Percentiles rank a stretch among this genome's conserved stretches.
Conservation (phyloP, 2,113 vertebrate genomes). For the Neogale vison region DNA sequence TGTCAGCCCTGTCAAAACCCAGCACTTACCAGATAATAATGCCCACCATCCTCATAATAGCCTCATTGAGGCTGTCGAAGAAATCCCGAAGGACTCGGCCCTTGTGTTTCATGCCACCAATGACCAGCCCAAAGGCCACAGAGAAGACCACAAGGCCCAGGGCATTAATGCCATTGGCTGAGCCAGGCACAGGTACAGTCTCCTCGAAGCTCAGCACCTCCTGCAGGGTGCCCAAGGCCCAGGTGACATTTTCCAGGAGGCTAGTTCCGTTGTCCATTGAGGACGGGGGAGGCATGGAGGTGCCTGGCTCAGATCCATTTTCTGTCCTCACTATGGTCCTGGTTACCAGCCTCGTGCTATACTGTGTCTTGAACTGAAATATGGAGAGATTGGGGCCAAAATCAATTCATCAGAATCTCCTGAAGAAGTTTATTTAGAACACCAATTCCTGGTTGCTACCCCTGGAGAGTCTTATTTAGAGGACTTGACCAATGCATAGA, state of each 20-base stretch:
- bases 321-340: constrained; percentile 81
- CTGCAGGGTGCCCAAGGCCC: constrained; percentile 84
- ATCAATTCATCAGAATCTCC: neutral
- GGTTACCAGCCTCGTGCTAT: constrained; percentile 86
- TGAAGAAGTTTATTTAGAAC: neutral
- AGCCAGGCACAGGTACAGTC: constrained; percentile 90
- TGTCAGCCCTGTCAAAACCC: neutral
- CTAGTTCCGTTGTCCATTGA: constrained; percentile 80
- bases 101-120: constrained; percentile 97
- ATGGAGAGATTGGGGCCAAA: constrained; percentile 52
- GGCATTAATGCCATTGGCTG: constrained; percentile 94
- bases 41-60: constrained; percentile 97
- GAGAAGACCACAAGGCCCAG: constrained; percentile 97
- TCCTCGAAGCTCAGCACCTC: constrained; percentile 92
- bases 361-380: constrained; percentile 95
- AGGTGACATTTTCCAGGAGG: constrained; percentile 86
- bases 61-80: constrained; percentile 97
- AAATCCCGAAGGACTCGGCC: constrained; percentile 94
- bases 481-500: neutral
- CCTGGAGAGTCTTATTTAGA: neutral
- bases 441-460: neutral
- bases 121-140: constrained; percentile 95
- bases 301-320: constrained; percentile 70
- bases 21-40: constrained; percentile 97
- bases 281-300: constrained; percentile 73